These are phyloP conservation scores for Limonius californicus DNA, from an alignment of 1,140 invertebrate species.

Conservation along the genomic window DNA sequence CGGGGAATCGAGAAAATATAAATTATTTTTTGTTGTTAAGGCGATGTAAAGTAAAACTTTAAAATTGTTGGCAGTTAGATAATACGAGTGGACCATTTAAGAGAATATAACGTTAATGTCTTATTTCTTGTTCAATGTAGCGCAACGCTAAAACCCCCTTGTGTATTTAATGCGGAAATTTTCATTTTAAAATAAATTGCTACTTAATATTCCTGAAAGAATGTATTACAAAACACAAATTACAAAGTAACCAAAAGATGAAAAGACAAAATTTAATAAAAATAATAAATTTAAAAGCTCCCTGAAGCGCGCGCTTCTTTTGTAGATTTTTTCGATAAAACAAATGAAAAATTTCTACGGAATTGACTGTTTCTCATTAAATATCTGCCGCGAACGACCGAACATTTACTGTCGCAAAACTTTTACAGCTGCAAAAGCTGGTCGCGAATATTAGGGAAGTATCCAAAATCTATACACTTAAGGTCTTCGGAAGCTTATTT, in stretches of 20 bases:
- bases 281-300: slow-evolving; percentile 9
- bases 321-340: neutral
- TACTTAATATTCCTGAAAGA: slow-evolving; percentile 2
- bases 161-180: slow-evolving; percentile 7
- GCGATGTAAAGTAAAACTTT: too few relatives aligned
- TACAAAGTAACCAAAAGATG: slow-evolving; percentile 4
- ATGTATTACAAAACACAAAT: slow-evolving; percentile 10
- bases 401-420: too few relatives aligned
- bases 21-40: too few relatives aligned
- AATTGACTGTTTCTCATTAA: neutral
- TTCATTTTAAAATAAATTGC: slow-evolving; percentile 11
- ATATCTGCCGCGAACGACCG: too few relatives aligned
- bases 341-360: too few relatives aligned
- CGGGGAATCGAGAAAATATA: too few relatives aligned
- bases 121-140: too few relatives aligned
- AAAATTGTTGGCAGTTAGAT: too few relatives aligned
- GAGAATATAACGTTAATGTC: neutral
- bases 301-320: neutral
- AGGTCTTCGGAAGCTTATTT: slow-evolving; percentile 5
- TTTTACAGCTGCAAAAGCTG: too few relatives aligned
- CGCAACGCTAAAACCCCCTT: neutral
- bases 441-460: neutral
- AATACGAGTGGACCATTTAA: too few relatives aligned
- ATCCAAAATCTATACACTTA: slow-evolving; percentile 4
- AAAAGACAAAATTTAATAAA: slow-evolving; percentile 8